phyloP scores from a whole-genome alignment of 2,113 vertebrate genomes.

The Micronycteris hirsuta region DNA sequence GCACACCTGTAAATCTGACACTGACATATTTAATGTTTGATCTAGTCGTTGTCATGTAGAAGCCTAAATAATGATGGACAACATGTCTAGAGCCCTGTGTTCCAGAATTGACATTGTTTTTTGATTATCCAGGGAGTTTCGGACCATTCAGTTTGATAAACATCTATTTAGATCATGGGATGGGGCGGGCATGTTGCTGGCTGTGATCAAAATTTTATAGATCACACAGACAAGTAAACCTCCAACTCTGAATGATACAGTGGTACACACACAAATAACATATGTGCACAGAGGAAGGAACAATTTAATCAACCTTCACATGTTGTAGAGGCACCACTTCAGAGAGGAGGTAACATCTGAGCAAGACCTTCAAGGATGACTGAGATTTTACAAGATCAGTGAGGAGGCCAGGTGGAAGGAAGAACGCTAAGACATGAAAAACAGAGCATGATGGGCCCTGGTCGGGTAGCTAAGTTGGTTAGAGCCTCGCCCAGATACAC shows the following conservation, averaged over 20 bases:
- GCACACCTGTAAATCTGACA: neutral
- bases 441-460: neutral
- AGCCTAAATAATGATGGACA: neutral
- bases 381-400: neutral
- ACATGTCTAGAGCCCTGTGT: neutral
- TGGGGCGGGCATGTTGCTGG: neutral
- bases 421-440: neutral
- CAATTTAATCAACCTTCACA: neutral
- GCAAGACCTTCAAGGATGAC: neutral
- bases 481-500: too few species aligned
- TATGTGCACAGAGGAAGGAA: neutral
- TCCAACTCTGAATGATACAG: neutral
- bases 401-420: neutral
- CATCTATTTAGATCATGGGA: neutral
- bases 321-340: neutral
- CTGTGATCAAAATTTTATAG: neutral
- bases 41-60: neutral
- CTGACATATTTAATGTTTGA: neutral
- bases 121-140: neutral
- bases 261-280: neutral
- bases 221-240: neutral
- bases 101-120: neutral
- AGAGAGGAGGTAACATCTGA: neutral
- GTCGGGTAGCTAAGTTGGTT: too few species aligned
- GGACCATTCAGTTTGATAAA: neutral